These are phyloP conservation scores for Grammomys dolichurus DNA, from an alignment of 2,113 vertebrate species.

Conservation along the genomic window DNA sequence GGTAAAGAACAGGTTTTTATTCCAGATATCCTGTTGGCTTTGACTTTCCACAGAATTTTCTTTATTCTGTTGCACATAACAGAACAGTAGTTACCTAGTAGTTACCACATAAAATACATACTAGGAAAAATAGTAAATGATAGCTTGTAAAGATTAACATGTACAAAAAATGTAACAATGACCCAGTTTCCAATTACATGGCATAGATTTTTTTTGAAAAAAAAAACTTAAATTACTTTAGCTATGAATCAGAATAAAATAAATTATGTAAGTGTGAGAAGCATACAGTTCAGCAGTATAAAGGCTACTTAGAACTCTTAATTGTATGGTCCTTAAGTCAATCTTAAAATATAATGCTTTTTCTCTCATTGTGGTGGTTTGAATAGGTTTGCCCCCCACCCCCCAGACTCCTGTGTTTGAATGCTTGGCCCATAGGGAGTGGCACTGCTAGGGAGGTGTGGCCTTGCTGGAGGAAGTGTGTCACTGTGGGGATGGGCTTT, in stretches of 20 bases:
- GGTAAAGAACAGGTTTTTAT: slow-evolving; percentile 21
- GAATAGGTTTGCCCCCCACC: background rate
- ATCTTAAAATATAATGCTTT: slow-evolving; percentile 12
- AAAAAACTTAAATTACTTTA: background rate
- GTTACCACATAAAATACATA: slow-evolving; percentile 10
- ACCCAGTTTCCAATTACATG: background rate
- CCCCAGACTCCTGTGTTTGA: background rate
- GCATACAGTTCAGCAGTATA: background rate
- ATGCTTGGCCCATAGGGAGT: background rate
- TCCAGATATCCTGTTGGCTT: background rate
- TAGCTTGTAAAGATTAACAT: slow-evolving; percentile 9
- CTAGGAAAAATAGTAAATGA: slow-evolving; percentile 27
- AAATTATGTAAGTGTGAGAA: background rate
- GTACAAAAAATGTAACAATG: background rate
- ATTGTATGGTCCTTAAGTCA: background rate
- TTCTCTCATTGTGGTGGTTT: background rate
- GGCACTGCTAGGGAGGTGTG: background rate
- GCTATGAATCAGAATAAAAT: background rate
- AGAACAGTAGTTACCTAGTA: background rate
- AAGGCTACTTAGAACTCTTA: background rate
- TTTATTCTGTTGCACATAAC: background rate
- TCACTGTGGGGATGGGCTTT: background rate
- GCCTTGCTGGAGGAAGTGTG: background rate
- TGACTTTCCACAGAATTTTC: background rate
- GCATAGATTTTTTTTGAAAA: background rate